These are phyloP conservation scores for Schizothorax lantsangensis DNA, from an alignment of 2,797 vertebrate genomes.

Conservation along the genomic window DNA sequence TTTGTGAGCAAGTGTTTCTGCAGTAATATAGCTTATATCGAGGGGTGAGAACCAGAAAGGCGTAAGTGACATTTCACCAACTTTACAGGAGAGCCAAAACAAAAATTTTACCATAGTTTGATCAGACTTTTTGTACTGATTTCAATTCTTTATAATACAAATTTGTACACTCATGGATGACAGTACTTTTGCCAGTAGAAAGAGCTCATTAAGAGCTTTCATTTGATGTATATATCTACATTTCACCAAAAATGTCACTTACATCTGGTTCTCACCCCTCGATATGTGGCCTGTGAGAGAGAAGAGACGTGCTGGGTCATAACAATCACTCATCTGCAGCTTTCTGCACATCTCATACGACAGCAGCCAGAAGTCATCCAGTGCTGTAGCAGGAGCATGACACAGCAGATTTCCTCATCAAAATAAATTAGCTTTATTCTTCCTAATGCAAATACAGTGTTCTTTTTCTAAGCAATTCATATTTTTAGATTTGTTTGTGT, in stretches of 20 bases:
- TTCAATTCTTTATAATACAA: no score
- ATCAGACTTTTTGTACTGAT: no score
- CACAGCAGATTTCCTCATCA: slow-evolving; percentile 17
- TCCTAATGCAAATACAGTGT: background rate
- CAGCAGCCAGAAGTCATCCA: slow-evolving; percentile 9
- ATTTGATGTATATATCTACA: no score
- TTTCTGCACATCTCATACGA: background rate
- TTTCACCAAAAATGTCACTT: no score
- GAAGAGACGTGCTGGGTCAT: background rate
- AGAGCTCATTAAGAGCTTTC: no score
- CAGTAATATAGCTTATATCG: background rate
- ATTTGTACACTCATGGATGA: no score
- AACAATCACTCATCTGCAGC: background rate
- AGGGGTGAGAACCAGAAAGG: no score
- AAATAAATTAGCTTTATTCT: background rate
- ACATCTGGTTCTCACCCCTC: no score
- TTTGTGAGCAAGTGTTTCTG: background rate
- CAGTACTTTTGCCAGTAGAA: no score
- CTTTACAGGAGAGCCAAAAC: no score
- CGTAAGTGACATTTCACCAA: no score
- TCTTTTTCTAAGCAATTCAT: background rate
- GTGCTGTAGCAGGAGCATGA: slow-evolving; percentile 12
- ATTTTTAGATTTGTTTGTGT: background rate
- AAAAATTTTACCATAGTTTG: no score
- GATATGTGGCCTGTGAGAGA: background rate